Evolutionary conservation across 2,888 invertebrate genomes (phyloP).

Genomic region (Xanthorhoe designata): DNA sequence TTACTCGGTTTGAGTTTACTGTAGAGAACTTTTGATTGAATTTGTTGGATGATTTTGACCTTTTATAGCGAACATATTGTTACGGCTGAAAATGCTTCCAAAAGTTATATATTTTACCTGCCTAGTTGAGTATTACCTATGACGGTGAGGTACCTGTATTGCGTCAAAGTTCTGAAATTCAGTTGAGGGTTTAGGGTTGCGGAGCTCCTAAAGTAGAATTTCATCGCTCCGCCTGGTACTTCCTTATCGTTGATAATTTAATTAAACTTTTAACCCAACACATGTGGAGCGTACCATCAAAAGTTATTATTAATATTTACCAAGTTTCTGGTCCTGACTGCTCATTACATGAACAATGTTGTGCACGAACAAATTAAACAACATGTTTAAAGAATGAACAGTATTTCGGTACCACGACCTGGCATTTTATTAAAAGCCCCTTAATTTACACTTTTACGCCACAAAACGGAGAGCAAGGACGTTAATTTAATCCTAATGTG

Average conservation of each 20-base stretch:
- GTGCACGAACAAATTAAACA: slow-evolving; percentile 8
- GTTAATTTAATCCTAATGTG: slow-evolving; percentile 41
- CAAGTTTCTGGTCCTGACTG: slow-evolving; percentile 23
- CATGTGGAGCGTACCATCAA: slow-evolving; percentile 22
- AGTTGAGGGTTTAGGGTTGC: slow-evolving; percentile 24
- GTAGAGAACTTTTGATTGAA: slow-evolving; percentile 81
- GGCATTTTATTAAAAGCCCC: slow-evolving; percentile 25
- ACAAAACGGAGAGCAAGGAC: slow-evolving; percentile 19
- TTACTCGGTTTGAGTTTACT: slow-evolving; percentile 72
- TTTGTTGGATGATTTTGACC: slow-evolving; percentile 58
- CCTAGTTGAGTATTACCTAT: slow-evolving; percentile 41
- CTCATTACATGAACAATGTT: slow-evolving; percentile 30
- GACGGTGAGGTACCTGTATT: slow-evolving; percentile 3
- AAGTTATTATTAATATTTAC: slow-evolving; percentile 27
- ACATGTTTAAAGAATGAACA: slow-evolving; percentile 20
- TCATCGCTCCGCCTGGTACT: slow-evolving; percentile 19
- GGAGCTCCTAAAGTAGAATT: slow-evolving; percentile 28
- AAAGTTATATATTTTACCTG: slow-evolving; percentile 60
- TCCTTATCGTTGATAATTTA: slow-evolving; percentile 33
- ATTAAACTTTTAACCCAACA: slow-evolving; percentile 36
- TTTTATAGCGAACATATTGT: background rate
- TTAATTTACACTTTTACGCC: slow-evolving; percentile 30
- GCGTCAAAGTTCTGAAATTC: slow-evolving; percentile 37
- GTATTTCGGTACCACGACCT: slow-evolving; percentile 16
- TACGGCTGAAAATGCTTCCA: slow-evolving; percentile 30